These are phyloP conservation scores for Schizaphis graminum DNA, from an alignment of 2,888 invertebrate genomes.

Conservation along the genomic window DNA sequence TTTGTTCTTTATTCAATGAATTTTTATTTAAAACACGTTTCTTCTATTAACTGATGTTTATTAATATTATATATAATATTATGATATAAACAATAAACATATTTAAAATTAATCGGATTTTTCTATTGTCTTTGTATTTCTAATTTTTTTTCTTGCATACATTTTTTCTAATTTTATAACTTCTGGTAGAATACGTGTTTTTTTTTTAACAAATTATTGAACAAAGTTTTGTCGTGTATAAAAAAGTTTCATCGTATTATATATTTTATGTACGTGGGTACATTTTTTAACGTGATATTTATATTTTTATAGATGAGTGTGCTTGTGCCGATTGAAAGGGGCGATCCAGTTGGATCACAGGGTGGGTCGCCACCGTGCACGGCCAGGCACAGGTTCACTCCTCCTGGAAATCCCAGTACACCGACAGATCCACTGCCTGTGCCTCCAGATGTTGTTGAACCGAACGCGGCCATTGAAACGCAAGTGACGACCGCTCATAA, in stretches of 20 bases:
- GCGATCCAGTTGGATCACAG: constrained; percentile 60
- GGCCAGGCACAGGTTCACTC: constrained; percentile 64
- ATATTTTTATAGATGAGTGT: constrained; percentile 58
- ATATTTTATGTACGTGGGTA: background rate
- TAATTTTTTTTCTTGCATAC: background rate
- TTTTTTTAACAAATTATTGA: background rate
- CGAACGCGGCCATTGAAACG: constrained; percentile 52
- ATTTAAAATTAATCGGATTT: background rate
- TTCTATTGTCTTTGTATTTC: background rate
- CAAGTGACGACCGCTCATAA: constrained; percentile 68
- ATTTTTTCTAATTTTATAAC: background rate
- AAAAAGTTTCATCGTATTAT: background rate
- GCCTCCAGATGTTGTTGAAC: constrained; percentile 56
- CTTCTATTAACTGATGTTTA: background rate
- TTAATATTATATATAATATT: background rate
- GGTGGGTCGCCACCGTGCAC: constrained; percentile 61
- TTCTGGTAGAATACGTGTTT: background rate
- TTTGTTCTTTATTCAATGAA: background rate
- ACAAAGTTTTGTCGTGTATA: background rate
- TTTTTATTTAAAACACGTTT: background rate
- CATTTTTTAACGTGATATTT: background rate
- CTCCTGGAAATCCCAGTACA: constrained; percentile 60
- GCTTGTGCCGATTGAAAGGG: constrained; percentile 65
- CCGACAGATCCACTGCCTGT: constrained; percentile 57
- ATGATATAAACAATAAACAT: no score